phyloP scores from a whole-genome alignment of 2,797 vertebrate species.

The Epinephelus malabaricus region DNA sequence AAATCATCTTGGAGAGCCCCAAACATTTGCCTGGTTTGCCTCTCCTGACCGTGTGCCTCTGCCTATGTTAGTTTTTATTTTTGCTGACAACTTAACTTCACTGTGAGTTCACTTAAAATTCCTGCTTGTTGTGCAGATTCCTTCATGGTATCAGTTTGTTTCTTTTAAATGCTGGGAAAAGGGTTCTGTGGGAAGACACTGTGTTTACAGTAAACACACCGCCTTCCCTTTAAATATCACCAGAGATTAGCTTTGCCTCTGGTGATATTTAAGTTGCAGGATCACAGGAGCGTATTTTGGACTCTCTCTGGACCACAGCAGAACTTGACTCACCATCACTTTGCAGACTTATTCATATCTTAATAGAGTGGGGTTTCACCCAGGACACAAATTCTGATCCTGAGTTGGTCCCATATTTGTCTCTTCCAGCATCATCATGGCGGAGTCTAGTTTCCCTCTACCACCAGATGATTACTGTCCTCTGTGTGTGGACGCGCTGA shows the following conservation, averaged over 20 bases:
- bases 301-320: conserved; percentile 16
- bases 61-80: background rate
- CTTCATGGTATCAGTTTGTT: conserved; percentile 9
- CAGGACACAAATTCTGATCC: background rate
- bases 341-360: background rate
- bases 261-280: conserved; percentile 1
- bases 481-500: conserved; percentile 85
- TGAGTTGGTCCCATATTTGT: background rate
- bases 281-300: background rate
- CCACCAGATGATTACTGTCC: conserved; percentile 84
- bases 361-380: background rate
- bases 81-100: conserved; percentile 44
- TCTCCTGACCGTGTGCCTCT: too few species aligned
- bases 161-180: conserved; percentile 40
- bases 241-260: conserved; percentile 18
- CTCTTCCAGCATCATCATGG: conserved; percentile 61
- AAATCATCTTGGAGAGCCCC: too few species aligned
- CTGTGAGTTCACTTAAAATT: conserved; percentile 22
- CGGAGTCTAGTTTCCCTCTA: conserved; percentile 74
- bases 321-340: background rate
- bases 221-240: conserved; percentile 62
- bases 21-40: too few species aligned
- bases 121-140: conserved; percentile 51
- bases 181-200: conserved; percentile 48
- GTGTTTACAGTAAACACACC: conserved; percentile 78